A percentile compares a stretch with the other conserved stretches of the same genome.
Conservation (phyloP, 2,797 vertebrate genomes). For the Prunella strophiata region DNA sequence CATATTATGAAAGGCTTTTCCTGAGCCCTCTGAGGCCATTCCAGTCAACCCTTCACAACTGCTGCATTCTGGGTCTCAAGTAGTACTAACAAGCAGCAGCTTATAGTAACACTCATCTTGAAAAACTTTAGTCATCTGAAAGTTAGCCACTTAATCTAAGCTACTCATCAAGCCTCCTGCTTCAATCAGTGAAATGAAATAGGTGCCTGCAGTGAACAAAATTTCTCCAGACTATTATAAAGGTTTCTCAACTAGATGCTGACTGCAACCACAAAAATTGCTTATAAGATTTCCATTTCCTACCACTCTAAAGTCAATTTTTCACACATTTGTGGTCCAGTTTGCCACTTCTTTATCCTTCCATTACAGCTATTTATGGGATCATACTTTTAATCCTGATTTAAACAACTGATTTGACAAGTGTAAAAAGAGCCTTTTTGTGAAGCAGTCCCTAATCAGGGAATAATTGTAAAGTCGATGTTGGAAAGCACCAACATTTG, state of each 20-base stretch:
- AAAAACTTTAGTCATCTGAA: not conserved
- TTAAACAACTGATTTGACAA: not conserved
- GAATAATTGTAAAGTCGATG: not conserved
- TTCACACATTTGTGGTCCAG: not conserved
- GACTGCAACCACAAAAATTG: not conserved
- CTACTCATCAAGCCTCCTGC: not conserved
- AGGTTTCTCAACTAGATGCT: not conserved
- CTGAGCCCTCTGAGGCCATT: not conserved
- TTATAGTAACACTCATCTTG: not conserved
- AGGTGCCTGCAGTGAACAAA: not conserved
- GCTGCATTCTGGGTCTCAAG: not conserved
- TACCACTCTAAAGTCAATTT: not conserved
- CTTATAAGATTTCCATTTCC: not conserved
- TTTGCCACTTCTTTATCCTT: not conserved
- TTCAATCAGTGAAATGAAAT: not conserved
- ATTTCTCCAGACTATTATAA: not conserved
- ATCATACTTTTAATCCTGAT: not conserved
- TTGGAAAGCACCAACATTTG: not conserved
- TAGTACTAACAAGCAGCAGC: not conserved
- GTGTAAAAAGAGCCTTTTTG: not conserved
- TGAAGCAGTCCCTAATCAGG: not conserved
- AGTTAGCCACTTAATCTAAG: not conserved
- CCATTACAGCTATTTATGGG: not conserved
- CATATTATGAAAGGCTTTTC: not conserved
- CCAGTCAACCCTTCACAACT: not conserved